Evolutionary conservation across 1,140 invertebrate genomes (phyloP), one percentile per base, ranked within the genome.

Genomic region (Drosophila mauritiana): DNA sequence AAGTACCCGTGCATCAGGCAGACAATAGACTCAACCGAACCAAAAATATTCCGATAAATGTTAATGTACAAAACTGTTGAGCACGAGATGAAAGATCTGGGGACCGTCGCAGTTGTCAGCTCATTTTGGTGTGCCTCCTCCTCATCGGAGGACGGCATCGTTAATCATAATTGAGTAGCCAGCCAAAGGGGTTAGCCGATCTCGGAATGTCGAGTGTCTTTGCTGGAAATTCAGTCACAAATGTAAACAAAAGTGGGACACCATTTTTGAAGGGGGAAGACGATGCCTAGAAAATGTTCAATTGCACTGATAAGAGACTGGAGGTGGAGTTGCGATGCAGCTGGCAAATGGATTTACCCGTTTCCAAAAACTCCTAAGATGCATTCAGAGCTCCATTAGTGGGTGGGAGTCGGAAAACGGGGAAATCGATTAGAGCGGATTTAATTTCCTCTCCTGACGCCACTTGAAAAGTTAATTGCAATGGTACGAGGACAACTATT

Each of bases 391-490:
- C 42, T 53, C 39, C 46, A 49, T 51, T 27, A 43, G 13, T 36
- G 20, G 22, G 48, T 31, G 34, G 48, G 13, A 11, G 3, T 20
- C 7, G n/a, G 6, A 13, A 11, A 15, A 34, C 55, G 31, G 11
- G 12, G n/a, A 51, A 52, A 59, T 51, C 51, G n/a, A 45, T 39
- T 67, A 42, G n/a, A 78, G 48, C 20, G 61, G 68, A 70, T 61
- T 81, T 74, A 65, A 80, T 85, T 85, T 85, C 57, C 58, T 63
- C 54, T 80, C 76, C 67, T 81, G 82, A 74, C 37, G 78, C 67
- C 82, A 86, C 81, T 85, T 81, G 80, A 85, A 78, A 56, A 63
- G 43, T 77, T 85, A 80, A 85, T 85, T 85, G 81, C 73, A 68
- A 57, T 39, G 43, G 27, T 45, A 25, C 3, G 36, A 13, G 45